Evolutionary conservation across 2,113 vertebrate genomes (phyloP).

Genomic region (Muntiacus reevesi): DNA sequence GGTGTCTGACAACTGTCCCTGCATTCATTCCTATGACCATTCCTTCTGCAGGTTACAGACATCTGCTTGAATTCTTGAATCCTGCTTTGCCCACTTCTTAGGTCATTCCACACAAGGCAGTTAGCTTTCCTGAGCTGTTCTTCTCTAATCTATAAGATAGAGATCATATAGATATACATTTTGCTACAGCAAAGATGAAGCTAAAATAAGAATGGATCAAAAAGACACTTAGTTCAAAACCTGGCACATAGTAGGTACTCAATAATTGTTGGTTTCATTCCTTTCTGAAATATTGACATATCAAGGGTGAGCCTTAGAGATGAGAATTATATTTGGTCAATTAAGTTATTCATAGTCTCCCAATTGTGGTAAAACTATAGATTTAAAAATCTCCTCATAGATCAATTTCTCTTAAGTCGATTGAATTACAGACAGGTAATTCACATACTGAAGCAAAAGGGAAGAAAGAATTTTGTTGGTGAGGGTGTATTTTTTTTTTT

Average conservation of each 20-base stretch:
- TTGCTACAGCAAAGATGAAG: background rate
- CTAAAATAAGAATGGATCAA: background rate
- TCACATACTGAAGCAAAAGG: background rate
- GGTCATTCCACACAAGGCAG: background rate
- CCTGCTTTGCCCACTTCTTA: background rate
- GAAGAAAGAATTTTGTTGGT: background rate
- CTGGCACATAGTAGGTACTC: constrained; percentile 14
- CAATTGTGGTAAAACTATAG: constrained; percentile 55
- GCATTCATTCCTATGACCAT: background rate
- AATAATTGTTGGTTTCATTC: background rate
- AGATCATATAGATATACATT: background rate
- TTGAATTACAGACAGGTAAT: background rate
- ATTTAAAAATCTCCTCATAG: constrained; percentile 54
- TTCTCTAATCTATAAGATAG: background rate
- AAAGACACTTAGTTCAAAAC: background rate
- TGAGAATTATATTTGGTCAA: constrained; percentile 22
- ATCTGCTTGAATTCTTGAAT: background rate
- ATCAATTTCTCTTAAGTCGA: constrained; percentile 49
- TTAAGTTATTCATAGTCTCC: constrained; percentile 41
- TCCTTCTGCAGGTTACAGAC: background rate
- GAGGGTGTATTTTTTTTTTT: background rate
- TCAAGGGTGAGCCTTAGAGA: background rate
- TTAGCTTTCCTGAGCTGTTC: background rate
- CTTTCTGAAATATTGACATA: background rate
- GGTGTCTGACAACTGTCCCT: background rate